These are phyloP conservation scores for Megalonaias nervosa DNA, from an alignment of 1,140 invertebrate species.

Conservation along the genomic window DNA sequence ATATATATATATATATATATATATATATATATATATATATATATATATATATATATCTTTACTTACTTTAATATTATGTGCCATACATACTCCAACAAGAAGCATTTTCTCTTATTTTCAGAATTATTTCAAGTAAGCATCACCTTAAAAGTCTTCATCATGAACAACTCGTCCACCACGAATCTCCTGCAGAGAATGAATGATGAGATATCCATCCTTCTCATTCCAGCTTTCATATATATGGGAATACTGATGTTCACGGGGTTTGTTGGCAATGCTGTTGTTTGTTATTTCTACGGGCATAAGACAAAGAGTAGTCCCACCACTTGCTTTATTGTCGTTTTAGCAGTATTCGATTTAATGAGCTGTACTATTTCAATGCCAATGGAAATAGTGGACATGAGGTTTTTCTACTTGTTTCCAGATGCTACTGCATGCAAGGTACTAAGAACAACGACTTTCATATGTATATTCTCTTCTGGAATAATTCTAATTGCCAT, in stretches of 20 bases:
- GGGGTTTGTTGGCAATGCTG: constrained; percentile 36
- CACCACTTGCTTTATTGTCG: constrained; percentile 37
- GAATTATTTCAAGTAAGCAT: too few species aligned
- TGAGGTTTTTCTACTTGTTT: constrained; percentile 45
- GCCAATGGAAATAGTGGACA: constrained; percentile 47
- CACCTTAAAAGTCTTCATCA: too few species aligned
- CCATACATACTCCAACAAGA: too few species aligned
- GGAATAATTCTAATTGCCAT: constrained; percentile 40
- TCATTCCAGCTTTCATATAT: constrained; percentile 1
- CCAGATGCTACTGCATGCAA: constrained; percentile 33
- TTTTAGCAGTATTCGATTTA: constrained; percentile 42
- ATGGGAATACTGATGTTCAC: constrained; percentile 28
- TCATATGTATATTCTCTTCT: constrained; percentile 37
- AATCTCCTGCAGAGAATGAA: constrained; percentile 12
- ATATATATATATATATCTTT: too few species aligned
- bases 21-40: too few species aligned
- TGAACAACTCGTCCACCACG: too few species aligned
- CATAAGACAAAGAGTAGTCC: constrained; percentile 27
- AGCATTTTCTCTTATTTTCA: too few species aligned
- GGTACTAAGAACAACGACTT: constrained; percentile 31
- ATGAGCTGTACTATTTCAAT: constrained; percentile 44
- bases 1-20: too few species aligned
- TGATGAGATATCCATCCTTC: constrained; percentile 19
- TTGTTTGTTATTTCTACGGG: constrained; percentile 43
- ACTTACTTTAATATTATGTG: too few species aligned